Base-by-base conservation (phyloP, 1,140 invertebrate species). In the Gryon sp. region DNA sequence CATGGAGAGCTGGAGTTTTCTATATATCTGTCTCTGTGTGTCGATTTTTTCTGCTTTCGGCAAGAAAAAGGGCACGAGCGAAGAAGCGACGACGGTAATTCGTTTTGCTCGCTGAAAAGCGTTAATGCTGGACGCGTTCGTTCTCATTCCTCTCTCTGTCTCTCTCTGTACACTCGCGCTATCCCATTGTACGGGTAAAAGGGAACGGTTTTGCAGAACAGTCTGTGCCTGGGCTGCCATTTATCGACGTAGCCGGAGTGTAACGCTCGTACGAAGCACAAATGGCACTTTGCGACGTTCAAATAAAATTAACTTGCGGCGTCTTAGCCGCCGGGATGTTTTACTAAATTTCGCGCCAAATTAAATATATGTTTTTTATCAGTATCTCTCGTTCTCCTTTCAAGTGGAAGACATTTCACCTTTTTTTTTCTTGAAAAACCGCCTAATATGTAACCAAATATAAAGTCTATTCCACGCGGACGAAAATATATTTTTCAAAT, bases 91-190 rank as follows among this genome's bases (percentile, higher is more conserved):
- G 65, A 43, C 34, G 65, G 65, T 76, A 76, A 76, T 76, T 70
- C 74, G 74, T 76, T 76, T 76, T 76, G 59, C 74, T 65, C 50
- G 57, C 34, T 76, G 74, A 76, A 76, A 75, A 70, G 74, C 74
- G 65, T 76, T 76, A 76, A 70, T 76, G 59, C 74, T 38, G 65
- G 63, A 76, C 73, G 63, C 55, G 48, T 14, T 62, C 62, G 38
- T 45, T 45, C 59, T 52, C 69, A 12, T 19, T n/a, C 4, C 28
- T n/a, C 2, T 4, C 28, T n/a, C n/a, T n/a, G n/a, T 38, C 45
- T 4, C 16, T 0, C 4, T 12, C 26, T 38, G 5, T 41, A 50
- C 30, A 6, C 36, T 15, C 34, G 50, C 38, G 24, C 28, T 19
- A 20, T 52, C 28, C 11, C 38, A 22, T 9, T 11, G 12, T 52